Evolutionary conservation across 2,888 invertebrate genomes (phyloP), one percentile per base, ranked within the genome.

Genomic region (Eristalinus sepulchralis): DNA sequence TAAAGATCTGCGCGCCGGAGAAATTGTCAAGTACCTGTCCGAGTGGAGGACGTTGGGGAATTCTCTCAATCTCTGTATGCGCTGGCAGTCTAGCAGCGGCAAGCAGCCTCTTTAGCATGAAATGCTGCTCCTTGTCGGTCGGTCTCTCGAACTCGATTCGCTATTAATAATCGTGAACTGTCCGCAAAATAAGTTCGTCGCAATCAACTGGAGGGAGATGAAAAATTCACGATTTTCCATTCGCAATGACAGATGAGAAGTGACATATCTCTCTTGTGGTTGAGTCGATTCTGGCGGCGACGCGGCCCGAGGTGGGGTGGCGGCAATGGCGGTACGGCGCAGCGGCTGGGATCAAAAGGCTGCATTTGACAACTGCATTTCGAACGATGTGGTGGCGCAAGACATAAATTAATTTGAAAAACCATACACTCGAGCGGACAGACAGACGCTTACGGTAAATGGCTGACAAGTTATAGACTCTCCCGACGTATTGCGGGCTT

Each of bases 11-110:
- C 22, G 67, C 63, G 36, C 55, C 60, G 33, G 57, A 66, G 76
- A 86, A 83, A 83, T 76, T 83, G 86, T 83, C 86, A 86, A 83
- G 86, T 86, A 86, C 83, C 86, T 86, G 86, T 86, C 78, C 83
- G 55, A 33, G 34, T 13, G 33, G 31, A 63, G 39, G 20, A 82
- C 78, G 68, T 71, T 79, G 73, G 86, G 86, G 86, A 86, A 86
- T 86, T 86, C 83, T 86, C 73, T 76, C 73, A 82, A 82, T 82
- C 84, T 76, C 66, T 71, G 34, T 68, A 62, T 80, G 47, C 47
- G 17, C 2, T 27, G 27, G 24, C 71, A 53, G 62, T 22, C 33
- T 57, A 22, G 57, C 55, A 20, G 24, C 24, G 22, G 53, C 39
- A 22, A 6, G 79, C 60, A 79, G 73, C 62, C 62, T 82, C 85